These are phyloP conservation scores for Nasonia oneida DNA, from an alignment of 2,888 invertebrate genomes.

Conservation along the genomic window DNA sequence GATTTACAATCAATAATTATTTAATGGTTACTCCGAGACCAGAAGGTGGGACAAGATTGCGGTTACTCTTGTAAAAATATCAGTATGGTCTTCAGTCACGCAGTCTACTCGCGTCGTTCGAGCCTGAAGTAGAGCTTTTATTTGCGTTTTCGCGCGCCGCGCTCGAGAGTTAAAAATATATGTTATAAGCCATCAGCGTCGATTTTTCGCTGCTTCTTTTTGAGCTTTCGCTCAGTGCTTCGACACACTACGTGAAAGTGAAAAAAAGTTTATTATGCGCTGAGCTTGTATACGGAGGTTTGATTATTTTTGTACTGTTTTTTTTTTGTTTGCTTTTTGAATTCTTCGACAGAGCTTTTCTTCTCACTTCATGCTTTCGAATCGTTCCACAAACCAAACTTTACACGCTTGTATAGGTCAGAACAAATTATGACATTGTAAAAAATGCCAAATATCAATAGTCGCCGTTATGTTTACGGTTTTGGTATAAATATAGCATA, in stretches of 20 bases:
- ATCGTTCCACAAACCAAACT: no score
- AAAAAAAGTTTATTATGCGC: background rate
- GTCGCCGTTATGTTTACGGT: background rate
- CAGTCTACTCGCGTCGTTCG: slow-evolving; percentile 1
- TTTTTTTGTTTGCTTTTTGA: background rate
- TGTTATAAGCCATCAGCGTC: background rate
- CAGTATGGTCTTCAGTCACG: background rate
- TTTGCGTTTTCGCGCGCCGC: background rate
- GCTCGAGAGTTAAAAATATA: slow-evolving; percentile 5
- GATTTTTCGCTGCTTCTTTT: background rate
- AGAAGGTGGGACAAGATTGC: background rate
- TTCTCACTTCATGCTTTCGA: no score
- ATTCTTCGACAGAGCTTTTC: background rate
- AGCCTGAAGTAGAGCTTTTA: background rate
- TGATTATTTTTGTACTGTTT: no score
- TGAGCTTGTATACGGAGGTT: background rate
- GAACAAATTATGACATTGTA: no score
- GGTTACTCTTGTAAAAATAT: background rate
- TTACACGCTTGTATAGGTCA: no score
- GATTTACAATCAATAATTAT: no score
- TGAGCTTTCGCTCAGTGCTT: background rate
- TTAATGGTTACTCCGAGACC: background rate
- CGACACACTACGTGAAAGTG: background rate
- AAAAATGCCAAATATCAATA: no score
- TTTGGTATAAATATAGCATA: slow-evolving; percentile 27